Percentiles rank a stretch among this genome's conserved stretches.
Conservation (phyloP, 2,113 vertebrate genomes). For the Prochilodus magdalenae region DNA sequence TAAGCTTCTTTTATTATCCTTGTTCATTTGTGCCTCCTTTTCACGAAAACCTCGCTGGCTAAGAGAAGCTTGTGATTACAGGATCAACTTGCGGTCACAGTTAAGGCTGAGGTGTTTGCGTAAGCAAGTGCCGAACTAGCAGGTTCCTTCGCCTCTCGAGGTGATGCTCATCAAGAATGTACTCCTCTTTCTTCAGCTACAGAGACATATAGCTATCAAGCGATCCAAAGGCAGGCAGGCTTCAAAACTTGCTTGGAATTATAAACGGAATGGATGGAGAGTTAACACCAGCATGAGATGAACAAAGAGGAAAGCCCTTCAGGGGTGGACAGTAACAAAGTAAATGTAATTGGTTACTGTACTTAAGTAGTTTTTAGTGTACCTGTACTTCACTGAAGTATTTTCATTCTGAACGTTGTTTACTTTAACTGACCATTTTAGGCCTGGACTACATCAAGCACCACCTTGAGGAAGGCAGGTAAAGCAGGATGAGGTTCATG, state of each 20-base stretch:
- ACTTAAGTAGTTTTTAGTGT: no score
- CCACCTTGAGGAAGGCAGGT: no score
- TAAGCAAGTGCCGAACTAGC: background rate
- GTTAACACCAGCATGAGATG: background rate
- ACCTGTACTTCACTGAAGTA: no score
- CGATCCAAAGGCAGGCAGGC: background rate
- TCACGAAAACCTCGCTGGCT: conserved; percentile 8
- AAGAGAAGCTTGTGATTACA: conserved; percentile 39
- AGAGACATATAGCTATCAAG: background rate
- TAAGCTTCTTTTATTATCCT: conserved; percentile 32
- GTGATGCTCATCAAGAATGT: background rate
- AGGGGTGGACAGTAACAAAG: no score
- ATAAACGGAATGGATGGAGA: background rate
- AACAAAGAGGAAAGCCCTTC: background rate
- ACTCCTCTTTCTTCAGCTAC: background rate
- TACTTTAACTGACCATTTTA: no score
- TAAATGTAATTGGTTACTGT: no score
- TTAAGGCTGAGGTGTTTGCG: background rate
- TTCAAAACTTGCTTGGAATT: background rate
- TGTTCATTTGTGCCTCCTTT: conserved; percentile 3
- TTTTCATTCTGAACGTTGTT: no score
- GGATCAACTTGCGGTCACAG: conserved; percentile 1
- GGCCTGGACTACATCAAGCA: no score
- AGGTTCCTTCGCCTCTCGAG: background rate
- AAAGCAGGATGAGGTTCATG: no score